Conservation (phyloP, 2,797 vertebrate genomes). For the Platyrinchus mystaceus region DNA sequence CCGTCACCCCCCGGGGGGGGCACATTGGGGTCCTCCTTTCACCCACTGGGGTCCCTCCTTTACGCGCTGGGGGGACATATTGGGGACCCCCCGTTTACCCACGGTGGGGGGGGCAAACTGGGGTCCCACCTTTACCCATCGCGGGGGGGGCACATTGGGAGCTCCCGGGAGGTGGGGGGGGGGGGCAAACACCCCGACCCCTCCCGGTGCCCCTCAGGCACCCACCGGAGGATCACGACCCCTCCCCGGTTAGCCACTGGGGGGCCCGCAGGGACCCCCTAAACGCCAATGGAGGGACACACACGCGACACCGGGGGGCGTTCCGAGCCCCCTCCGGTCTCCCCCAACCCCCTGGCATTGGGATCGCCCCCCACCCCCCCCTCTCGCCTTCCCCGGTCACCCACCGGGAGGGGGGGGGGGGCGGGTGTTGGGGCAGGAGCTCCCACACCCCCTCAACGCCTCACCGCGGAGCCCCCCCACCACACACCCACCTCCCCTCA, state of each 20-base stretch:
- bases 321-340: background rate
- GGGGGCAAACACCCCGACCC: background rate
- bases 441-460: background rate
- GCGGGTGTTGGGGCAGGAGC: background rate
- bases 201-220: background rate
- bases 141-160: accelerated
- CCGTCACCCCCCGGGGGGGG: background rate
- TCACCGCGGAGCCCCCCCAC: background rate
- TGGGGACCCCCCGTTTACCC: background rate
- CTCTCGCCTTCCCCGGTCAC: background rate
- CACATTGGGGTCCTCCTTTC: too few species aligned
- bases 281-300: accelerated
- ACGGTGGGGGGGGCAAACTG: accelerated
- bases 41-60: background rate
- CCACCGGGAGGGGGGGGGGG: too few species aligned
- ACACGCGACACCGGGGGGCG: background rate
- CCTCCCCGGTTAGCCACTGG: background rate
- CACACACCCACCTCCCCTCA: background rate
- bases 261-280: background rate
- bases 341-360: background rate
- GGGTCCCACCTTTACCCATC: background rate
- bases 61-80: accelerated
- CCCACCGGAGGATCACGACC: background rate
- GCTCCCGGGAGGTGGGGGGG: too few species aligned
- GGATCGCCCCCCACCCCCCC: background rate